Conservation (phyloP, 2,888 invertebrate genomes). For the Lepidocyrtoides sp. region DNA sequence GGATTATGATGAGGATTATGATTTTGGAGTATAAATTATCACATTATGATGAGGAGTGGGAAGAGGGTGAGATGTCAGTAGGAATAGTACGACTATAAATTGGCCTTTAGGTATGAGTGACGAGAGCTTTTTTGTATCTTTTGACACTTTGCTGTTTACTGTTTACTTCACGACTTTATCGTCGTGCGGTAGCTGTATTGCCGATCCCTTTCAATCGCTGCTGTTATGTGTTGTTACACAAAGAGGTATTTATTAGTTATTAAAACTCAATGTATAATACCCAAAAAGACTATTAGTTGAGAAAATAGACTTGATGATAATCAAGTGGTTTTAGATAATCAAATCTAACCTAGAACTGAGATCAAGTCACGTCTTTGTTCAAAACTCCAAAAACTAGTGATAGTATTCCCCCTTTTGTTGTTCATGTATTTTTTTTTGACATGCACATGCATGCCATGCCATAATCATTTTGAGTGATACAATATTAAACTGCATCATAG, state of each 20-base stretch:
- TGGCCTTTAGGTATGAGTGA: background rate
- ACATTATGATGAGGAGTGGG: too few species aligned
- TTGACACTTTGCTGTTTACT: conserved; percentile 38
- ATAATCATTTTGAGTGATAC: too few species aligned
- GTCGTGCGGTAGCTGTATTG: conserved; percentile 32
- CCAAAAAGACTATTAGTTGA: background rate
- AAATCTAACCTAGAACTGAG: conserved; percentile 43
- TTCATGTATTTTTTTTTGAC: too few species aligned
- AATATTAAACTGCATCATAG: too few species aligned
- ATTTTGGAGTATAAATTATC: too few species aligned
- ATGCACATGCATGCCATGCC: too few species aligned
- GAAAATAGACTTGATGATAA: background rate
- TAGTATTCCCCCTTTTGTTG: background rate
- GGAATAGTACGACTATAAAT: background rate
- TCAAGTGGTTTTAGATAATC: conserved; percentile 30
- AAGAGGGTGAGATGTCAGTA: too few species aligned
- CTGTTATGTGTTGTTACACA: background rate
- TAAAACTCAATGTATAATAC: background rate
- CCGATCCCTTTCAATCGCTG: conserved; percentile 15
- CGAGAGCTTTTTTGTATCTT: conserved; percentile 14
- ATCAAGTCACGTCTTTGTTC: conserved; percentile 55
- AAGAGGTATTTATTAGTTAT: background rate
- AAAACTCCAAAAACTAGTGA: background rate
- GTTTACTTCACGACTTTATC: conserved; percentile 39
- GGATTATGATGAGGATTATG: too few species aligned